These are phyloP conservation scores for Echiichthys vipera DNA, from an alignment of 2,797 vertebrate genomes.

Conservation along the genomic window DNA sequence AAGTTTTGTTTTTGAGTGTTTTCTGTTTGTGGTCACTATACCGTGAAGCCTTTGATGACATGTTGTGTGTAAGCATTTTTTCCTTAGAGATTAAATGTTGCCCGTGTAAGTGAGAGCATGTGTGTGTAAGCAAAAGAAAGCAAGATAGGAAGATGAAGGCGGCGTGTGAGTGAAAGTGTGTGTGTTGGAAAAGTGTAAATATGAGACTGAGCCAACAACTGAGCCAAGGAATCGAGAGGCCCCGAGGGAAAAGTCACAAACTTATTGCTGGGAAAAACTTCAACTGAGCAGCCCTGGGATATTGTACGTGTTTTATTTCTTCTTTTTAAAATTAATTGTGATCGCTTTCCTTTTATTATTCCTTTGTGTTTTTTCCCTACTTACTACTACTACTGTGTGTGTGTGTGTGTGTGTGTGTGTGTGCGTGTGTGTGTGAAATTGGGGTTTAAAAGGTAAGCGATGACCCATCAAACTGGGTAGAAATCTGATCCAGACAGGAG, in stretches of 20 bases:
- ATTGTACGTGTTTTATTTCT: constrained; percentile 11
- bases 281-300: neutral
- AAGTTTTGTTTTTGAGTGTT: neutral
- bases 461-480: constrained; percentile 68
- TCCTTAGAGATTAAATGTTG: constrained; percentile 41
- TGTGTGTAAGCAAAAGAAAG: constrained; percentile 29
- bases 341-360: neutral
- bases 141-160: constrained; percentile 25
- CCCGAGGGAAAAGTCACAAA: constrained; percentile 46
- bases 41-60: constrained; percentile 27
- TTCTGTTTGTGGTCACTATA: neutral
- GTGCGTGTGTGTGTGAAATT: constrained; percentile 22
- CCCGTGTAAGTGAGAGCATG: constrained; percentile 33
- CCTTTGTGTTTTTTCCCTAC: neutral
- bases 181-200: constrained; percentile 54
- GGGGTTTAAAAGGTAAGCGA: constrained; percentile 51
- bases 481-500: constrained; percentile 73
- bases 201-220: constrained; percentile 62
- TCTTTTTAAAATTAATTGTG: neutral
- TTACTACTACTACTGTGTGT: too few species aligned
- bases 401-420: constrained; percentile 13
- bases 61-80: constrained; percentile 26
- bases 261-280: constrained; percentile 52
- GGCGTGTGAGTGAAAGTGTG: constrained; percentile 10
- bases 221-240: constrained; percentile 56